Evolutionary conservation across 2,797 vertebrate genomes (phyloP).

Genomic region (Chromis chromis): DNA sequence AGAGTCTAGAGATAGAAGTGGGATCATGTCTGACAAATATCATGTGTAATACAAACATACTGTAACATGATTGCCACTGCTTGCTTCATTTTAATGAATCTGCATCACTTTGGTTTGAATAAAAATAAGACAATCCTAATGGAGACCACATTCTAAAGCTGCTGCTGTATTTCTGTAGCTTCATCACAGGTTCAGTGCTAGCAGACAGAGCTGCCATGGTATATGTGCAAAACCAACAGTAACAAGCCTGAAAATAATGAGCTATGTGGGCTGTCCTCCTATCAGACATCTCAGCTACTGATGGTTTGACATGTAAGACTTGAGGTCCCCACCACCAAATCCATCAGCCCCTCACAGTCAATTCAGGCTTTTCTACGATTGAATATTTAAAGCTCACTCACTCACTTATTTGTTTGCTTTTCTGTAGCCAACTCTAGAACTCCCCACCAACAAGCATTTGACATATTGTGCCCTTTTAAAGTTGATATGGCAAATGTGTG

Average conservation of each 20-base stretch:
- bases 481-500: too few relatives aligned
- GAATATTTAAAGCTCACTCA: neutral
- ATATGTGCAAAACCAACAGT: neutral
- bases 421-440: neutral
- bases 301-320: neutral
- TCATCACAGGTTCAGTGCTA: neutral
- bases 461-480: neutral
- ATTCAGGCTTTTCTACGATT: neutral
- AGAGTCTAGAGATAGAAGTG: neutral
- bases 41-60: neutral
- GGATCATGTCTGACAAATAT: neutral
- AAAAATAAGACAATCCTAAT: neutral
- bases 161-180: neutral
- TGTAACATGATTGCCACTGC: neutral
- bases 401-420: neutral
- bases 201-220: neutral
- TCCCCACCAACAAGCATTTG: neutral
- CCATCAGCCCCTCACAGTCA: neutral
- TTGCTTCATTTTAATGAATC: neutral
- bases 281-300: neutral
- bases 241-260: slow-evolving; percentile 8
- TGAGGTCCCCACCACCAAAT: neutral
- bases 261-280: neutral
- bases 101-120: neutral
- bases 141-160: neutral